Base-by-base conservation (phyloP, 1,140 invertebrate species). In the Drosophila kurseongensis region DNA sequence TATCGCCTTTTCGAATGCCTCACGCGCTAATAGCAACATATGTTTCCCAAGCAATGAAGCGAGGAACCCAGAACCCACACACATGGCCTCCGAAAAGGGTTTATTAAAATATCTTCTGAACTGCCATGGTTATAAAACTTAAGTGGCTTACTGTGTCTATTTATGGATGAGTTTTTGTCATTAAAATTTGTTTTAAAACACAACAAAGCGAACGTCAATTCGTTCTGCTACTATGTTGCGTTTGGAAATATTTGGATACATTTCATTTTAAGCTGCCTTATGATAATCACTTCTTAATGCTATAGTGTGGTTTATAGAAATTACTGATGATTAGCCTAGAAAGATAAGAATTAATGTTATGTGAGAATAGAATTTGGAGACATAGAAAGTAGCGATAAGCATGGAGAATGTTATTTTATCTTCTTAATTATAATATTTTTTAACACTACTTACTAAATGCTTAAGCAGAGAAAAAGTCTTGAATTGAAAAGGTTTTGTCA, bases 21-120 rank as follows among this genome's bases (percentile, higher is more conserved):
- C 82, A 81, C 81, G 83, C 85, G 84, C 77, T 88, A 84, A 89
- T 89, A 78, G 77, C 76, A 88, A 88, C 84, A 88, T 80, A 57
- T 88, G 84, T 90, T 84, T 44, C 29, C 45, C 52, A 41, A 42
- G 27, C 18, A 40, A n/a, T 40, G 63, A 73, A 74, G 40, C 44
- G 63, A 67, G 69, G 40, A 40, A n/a, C 44, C 69, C 77, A 78
- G 40, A 80, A 61, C 59, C 55, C 35, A 61, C 66, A 76, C 76
- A 75, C 47, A 61, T 54, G 67, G 56, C 12, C 50, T 23, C 13
- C 6, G 16, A 65, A 54, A 72, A 27, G 57, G 65, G 44, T 68
- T 72, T 60, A 77, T 77, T 73, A 72, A 77, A 78, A 76, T 76
- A 76, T 47, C 57, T 54, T 47, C 12, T 18, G n/a, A 27, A 29